phyloP scores from a whole-genome alignment of 2,113 vertebrate genomes.

The Tringa solitaria region DNA sequence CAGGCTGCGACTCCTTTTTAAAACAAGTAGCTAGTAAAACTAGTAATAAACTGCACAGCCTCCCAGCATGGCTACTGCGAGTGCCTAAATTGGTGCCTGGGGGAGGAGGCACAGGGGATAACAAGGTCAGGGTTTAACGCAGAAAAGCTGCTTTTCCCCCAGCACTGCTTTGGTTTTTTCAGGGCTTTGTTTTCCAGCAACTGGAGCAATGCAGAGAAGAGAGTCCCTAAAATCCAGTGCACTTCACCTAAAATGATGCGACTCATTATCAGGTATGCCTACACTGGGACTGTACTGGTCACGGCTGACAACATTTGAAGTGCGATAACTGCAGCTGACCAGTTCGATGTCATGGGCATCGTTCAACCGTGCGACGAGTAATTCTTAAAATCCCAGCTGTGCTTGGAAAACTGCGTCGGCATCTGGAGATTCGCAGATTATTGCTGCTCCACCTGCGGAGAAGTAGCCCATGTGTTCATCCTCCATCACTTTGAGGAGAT shows the following conservation, averaged over 20 bases:
- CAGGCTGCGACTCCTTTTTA: neutral
- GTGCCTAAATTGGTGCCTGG: neutral
- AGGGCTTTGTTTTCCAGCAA: slow-evolving; percentile 80
- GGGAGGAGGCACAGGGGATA: neutral
- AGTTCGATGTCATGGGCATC: slow-evolving; percentile 73
- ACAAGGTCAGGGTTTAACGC: neutral
- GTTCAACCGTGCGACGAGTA: slow-evolving; percentile 68
- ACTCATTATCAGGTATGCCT: slow-evolving; percentile 79
- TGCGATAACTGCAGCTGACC: slow-evolving; percentile 76
- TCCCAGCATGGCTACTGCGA: neutral
- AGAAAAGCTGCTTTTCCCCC: neutral
- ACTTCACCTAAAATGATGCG: slow-evolving; percentile 78
- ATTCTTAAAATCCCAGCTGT: slow-evolving; percentile 76
- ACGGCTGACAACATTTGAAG: slow-evolving; percentile 70
- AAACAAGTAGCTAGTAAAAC: neutral
- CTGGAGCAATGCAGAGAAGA: slow-evolving; percentile 74
- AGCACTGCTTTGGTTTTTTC: neutral
- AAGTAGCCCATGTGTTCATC: slow-evolving; percentile 77
- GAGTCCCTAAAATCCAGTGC: slow-evolving; percentile 75
- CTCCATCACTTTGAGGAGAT: slow-evolving; percentile 81
- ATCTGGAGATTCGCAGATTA: slow-evolving; percentile 77
- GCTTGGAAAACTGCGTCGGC: slow-evolving; percentile 79
- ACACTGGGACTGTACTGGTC: slow-evolving; percentile 72
- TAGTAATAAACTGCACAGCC: neutral
- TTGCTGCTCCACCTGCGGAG: slow-evolving; percentile 66